Conservation (phyloP, 92 coral and sea anemone species). For the Epizoanthus scotinus region DNA sequence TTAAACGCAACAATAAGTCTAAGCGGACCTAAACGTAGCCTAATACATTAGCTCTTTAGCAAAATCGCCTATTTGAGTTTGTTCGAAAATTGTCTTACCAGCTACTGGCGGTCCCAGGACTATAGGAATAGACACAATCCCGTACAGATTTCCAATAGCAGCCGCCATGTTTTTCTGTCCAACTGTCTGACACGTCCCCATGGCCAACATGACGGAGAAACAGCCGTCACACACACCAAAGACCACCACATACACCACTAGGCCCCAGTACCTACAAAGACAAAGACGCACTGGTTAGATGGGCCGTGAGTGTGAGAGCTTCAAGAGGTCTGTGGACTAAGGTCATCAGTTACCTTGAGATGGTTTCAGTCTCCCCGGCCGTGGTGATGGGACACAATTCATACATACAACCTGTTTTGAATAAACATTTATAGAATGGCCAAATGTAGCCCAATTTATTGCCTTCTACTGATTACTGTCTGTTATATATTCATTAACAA, state of each 20-base stretch:
- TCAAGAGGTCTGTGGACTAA: slow-evolving; percentile 6
- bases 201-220: slow-evolving; percentile 75
- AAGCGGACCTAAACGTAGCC: no score
- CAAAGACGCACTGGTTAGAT: background rate
- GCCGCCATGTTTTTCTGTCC: slow-evolving; percentile 72
- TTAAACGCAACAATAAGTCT: no score
- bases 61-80: background rate
- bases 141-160: slow-evolving; percentile 77
- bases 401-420: slow-evolving; percentile 31
- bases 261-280: slow-evolving; percentile 45
- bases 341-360: background rate
- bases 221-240: slow-evolving; percentile 84
- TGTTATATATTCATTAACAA: no score
- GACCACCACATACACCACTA: slow-evolving; percentile 66
- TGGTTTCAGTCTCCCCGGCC: slow-evolving; percentile 10
- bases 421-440: background rate
- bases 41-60: no score
- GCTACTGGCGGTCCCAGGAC: slow-evolving; percentile 77
- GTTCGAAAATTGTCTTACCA: slow-evolving; percentile 46
- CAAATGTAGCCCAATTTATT: background rate
- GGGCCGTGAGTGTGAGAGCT: background rate
- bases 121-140: slow-evolving; percentile 65
- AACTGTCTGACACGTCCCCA: slow-evolving; percentile 75
- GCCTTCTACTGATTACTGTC: no score
- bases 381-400: slow-evolving; percentile 4